These are phyloP conservation scores for Periophthalmus magnuspinnatus DNA, from an alignment of 2,797 vertebrate species.

Conservation along the genomic window DNA sequence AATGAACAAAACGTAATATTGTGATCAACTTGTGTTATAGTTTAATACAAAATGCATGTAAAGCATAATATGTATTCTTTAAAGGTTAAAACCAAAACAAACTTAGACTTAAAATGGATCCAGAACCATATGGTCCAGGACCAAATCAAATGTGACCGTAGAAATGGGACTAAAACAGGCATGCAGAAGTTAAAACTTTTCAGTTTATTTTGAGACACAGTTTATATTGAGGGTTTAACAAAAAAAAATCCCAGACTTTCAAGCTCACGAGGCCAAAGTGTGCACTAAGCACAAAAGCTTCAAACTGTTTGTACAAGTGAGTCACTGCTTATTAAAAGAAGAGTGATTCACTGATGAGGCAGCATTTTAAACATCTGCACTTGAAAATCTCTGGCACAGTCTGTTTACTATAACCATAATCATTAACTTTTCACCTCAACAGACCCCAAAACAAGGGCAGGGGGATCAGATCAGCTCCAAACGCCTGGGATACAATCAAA, in stretches of 20 bases:
- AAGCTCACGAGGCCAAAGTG: conserved; percentile 10
- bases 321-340: not conserved
- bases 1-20: too few relatives aligned
- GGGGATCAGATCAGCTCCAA: not conserved
- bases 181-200: too few relatives aligned
- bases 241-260: not conserved
- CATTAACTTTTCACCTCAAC: conserved; percentile 32
- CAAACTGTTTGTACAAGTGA: not conserved
- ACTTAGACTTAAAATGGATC: too few relatives aligned
- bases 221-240: not conserved
- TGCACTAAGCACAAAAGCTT: not conserved
- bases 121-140: too few relatives aligned
- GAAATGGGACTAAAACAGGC: too few relatives aligned
- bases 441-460: not conserved
- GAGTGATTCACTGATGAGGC: conserved; percentile 3
- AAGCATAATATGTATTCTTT: too few relatives aligned
- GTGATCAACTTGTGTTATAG: too few relatives aligned
- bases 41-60: too few relatives aligned
- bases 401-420: conserved; percentile 28
- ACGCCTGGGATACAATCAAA: not conserved
- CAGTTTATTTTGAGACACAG: too few relatives aligned
- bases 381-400: conserved; percentile 17
- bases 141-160: too few relatives aligned
- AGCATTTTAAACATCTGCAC: not conserved
- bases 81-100: too few relatives aligned